phyloP scores from a whole-genome alignment of 2,888 invertebrate genomes.

The Listrodromus nycthemerus region DNA sequence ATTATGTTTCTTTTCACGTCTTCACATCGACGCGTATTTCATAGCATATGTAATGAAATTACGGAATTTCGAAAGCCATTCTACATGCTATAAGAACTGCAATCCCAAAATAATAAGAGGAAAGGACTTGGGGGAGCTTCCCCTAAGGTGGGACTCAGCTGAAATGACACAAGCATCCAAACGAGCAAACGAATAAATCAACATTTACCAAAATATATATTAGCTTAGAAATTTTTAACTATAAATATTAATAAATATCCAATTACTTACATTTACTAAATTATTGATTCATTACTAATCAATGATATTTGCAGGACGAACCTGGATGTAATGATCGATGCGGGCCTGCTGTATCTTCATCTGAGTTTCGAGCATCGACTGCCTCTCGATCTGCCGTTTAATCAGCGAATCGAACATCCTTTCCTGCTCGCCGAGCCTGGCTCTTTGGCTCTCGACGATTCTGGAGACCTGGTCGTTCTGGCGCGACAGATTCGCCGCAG shows the following conservation, averaged over 20 bases:
- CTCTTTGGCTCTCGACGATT: constrained; percentile 75
- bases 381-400: constrained; percentile 78
- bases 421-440: constrained; percentile 76
- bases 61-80: too few species aligned
- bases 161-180: too few species aligned
- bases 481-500: constrained; percentile 75
- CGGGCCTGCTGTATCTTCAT: constrained; percentile 80
- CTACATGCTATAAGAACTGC: background rate
- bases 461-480: constrained; percentile 78
- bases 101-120: background rate
- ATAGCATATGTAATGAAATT: too few species aligned
- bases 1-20: too few species aligned
- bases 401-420: constrained; percentile 78
- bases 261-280: too few species aligned
- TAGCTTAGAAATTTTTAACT: too few species aligned
- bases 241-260: too few species aligned
- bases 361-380: constrained; percentile 78
- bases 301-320: constrained; percentile 59
- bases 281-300: background rate
- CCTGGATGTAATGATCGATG: constrained; percentile 79
- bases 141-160: too few species aligned
- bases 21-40: too few species aligned
- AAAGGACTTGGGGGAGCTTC: background rate
- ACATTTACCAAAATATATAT: too few species aligned
- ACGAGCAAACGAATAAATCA: too few species aligned